These are phyloP conservation scores for Anseranas semipalmata DNA, from an alignment of 2,113 vertebrate genomes.

Conservation along the genomic window DNA sequence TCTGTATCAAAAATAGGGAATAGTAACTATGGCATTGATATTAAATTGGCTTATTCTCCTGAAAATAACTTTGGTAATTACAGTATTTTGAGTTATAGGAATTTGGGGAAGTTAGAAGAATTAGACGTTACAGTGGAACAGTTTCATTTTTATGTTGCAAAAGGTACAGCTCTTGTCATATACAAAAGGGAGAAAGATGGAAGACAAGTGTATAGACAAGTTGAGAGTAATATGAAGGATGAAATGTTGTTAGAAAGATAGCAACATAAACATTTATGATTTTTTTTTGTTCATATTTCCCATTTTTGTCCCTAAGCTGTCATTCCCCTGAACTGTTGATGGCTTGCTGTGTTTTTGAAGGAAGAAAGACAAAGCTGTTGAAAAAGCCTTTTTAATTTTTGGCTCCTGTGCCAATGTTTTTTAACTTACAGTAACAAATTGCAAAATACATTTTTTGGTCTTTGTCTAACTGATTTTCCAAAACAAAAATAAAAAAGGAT, in stretches of 20 bases:
- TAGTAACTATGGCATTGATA: neutral
- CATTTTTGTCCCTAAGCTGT: neutral
- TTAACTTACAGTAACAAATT: neutral
- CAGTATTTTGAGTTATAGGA: neutral
- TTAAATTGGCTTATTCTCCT: neutral
- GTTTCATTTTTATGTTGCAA: neutral
- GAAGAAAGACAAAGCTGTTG: neutral
- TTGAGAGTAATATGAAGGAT: neutral
- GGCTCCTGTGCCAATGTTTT: neutral
- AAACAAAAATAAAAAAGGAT: neutral
- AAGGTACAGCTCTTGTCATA: neutral
- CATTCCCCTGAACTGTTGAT: neutral
- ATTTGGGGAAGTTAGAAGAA: neutral
- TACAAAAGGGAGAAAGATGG: neutral
- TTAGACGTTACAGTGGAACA: neutral
- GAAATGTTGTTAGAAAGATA: neutral
- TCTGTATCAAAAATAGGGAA: neutral
- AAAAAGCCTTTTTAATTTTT: neutral
- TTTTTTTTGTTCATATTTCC: neutral
- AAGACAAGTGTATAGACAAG: neutral
- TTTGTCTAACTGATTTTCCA: conserved; percentile 4
- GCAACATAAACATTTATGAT: neutral
- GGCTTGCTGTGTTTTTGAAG: neutral
- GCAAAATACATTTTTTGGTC: conserved; percentile 1
- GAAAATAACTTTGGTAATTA: neutral